Percentiles rank a stretch among this genome's conserved stretches.
Conservation (phyloP, 2,888 invertebrate species). For the Sepioteuthis lessoniana region DNA sequence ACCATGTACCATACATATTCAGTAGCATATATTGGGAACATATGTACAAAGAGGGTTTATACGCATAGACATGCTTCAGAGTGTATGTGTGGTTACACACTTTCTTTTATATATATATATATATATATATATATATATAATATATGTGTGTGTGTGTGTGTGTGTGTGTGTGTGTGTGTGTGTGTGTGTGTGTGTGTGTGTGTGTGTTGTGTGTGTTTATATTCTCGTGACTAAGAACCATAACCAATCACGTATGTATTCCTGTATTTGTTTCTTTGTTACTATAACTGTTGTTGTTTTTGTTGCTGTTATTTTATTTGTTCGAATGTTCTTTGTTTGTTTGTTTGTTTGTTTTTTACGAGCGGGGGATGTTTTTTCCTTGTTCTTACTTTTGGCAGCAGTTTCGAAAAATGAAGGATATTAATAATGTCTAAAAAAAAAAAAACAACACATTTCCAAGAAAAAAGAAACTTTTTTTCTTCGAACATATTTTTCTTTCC, state of each 20-base stretch:
- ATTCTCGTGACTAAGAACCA: not conserved
- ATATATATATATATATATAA: no score
- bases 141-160: no score
- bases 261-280: not conserved
- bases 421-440: constrained; percentile 6
- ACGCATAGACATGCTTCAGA: no score
- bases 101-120: no score
- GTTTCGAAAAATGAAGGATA: not conserved
- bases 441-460: not conserved
- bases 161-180: no score
- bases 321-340: not conserved
- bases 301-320: not conserved
- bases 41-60: no score
- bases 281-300: not conserved
- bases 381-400: not conserved
- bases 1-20: no score
- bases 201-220: not conserved
- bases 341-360: no score
- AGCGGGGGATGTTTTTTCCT: no score
- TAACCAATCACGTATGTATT: not conserved
- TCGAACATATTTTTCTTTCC: not conserved
- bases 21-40: no score
- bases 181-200: not conserved
- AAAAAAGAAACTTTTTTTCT: not conserved
- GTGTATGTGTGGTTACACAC: no score